A percentile compares a stretch with the other conserved stretches of the same genome.
Conservation (phyloP, 2,797 vertebrate species). For the Eleutherodactylus coqui region DNA sequence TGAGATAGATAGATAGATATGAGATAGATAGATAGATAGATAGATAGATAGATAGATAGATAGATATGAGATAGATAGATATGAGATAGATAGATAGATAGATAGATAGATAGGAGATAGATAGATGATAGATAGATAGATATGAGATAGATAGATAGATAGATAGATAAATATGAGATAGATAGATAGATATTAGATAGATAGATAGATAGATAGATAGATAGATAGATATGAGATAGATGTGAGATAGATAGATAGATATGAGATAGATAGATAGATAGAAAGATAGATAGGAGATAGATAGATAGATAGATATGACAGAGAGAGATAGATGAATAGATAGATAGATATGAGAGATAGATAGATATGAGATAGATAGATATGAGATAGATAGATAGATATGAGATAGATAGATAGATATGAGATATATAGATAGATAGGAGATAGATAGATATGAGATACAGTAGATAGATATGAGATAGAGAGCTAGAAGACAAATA, state of each 20-base stretch:
- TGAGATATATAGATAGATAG: not conserved
- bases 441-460: not conserved
- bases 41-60: not conserved
- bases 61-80: not conserved
- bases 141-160: not conserved
- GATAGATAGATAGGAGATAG: not conserved
- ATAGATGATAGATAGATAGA: conserved; percentile 17
- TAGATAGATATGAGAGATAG: not conserved
- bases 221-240: conserved; percentile 19
- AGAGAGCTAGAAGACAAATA: not conserved
- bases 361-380: no score
- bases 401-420: no score
- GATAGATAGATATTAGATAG: not conserved
- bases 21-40: not conserved
- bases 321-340: not conserved
- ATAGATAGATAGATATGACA: no score
- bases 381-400: not conserved
- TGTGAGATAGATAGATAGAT: not conserved
- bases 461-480: not conserved
- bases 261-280: no score
- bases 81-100: not conserved
- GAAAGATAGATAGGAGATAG: not conserved
- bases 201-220: not conserved
- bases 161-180: not conserved
- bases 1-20: not conserved